phyloP scores from a whole-genome alignment of 2,888 invertebrate genomes.

The Alloplasta piceator region DNA sequence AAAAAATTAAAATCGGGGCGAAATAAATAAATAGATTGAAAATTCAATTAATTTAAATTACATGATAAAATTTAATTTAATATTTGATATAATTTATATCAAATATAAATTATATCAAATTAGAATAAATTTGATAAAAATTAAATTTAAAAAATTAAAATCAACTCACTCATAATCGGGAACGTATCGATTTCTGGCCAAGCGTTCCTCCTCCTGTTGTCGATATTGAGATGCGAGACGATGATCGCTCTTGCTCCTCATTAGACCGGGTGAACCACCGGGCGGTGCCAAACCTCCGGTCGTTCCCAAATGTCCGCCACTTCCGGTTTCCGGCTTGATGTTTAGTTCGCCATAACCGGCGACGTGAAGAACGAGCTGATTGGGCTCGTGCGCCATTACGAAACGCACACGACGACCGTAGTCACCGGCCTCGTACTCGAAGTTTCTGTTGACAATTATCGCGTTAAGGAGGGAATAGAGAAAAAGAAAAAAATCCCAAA shows the following conservation, averaged over 20 bases:
- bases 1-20: too few relatives aligned
- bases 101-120: too few relatives aligned
- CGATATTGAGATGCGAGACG: conserved; percentile 94
- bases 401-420: conserved; percentile 94
- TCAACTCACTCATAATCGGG: conserved; percentile 82
- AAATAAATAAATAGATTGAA: too few relatives aligned
- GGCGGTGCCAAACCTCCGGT: conserved; percentile 85
- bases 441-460: conserved; percentile 86
- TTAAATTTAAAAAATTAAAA: conserved; percentile 1
- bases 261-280: conserved; percentile 89
- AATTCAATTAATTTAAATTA: too few relatives aligned
- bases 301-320: conserved; percentile 82
- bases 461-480: background rate
- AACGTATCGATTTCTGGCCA: conserved; percentile 81
- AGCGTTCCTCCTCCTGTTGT: conserved; percentile 89
- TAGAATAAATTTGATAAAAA: too few relatives aligned
- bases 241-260: conserved; percentile 97
- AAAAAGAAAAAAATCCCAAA: background rate
- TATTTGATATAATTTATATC: too few relatives aligned
- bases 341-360: conserved; percentile 96
- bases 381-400: conserved; percentile 95
- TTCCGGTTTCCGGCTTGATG: conserved; percentile 86
- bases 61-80: too few relatives aligned
- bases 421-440: conserved; percentile 96
- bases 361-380: conserved; percentile 94